Conservation (phyloP, 2,888 invertebrate genomes). For the Stenichneumon culpator region DNA sequence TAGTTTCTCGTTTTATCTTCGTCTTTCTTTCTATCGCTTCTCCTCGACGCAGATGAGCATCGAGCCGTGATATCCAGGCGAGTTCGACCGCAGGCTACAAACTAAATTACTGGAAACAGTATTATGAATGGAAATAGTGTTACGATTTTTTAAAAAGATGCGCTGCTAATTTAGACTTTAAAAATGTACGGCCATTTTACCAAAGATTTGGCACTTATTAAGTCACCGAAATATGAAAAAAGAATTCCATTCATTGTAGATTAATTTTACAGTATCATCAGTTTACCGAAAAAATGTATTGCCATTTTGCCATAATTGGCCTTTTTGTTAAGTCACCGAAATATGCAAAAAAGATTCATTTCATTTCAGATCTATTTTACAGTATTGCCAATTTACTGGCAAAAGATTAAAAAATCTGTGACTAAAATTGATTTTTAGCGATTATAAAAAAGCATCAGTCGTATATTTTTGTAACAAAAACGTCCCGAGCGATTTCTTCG, state of each 20-base stretch:
- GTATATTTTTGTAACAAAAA: neutral
- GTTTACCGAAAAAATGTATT: too few relatives aligned
- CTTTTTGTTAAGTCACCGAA: too few relatives aligned
- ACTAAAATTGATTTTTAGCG: neutral
- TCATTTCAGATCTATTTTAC: too few relatives aligned
- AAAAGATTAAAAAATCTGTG: too few relatives aligned
- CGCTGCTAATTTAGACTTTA: neutral
- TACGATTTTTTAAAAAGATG: neutral
- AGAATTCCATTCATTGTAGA: too few relatives aligned
- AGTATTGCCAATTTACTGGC: too few relatives aligned
- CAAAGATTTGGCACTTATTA: too few relatives aligned
- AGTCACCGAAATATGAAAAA: too few relatives aligned
- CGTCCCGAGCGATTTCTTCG: neutral
- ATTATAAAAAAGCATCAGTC: neutral
- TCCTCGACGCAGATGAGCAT: constrained; percentile 58
- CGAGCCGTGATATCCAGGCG: constrained; percentile 46
- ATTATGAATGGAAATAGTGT: neutral
- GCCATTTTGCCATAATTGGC: too few relatives aligned
- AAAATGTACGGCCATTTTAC: neutral
- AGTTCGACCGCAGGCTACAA: constrained; percentile 23
- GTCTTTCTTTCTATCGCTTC: constrained; percentile 33
- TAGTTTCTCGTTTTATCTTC: constrained; percentile 17
- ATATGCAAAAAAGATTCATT: too few relatives aligned
- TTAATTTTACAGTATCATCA: too few relatives aligned
- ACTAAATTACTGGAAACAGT: neutral